Evolutionary conservation across 1,140 invertebrate species (phyloP), one percentile per base, ranked within the genome.

Genomic region (Pentalonia nigronervosa): DNA sequence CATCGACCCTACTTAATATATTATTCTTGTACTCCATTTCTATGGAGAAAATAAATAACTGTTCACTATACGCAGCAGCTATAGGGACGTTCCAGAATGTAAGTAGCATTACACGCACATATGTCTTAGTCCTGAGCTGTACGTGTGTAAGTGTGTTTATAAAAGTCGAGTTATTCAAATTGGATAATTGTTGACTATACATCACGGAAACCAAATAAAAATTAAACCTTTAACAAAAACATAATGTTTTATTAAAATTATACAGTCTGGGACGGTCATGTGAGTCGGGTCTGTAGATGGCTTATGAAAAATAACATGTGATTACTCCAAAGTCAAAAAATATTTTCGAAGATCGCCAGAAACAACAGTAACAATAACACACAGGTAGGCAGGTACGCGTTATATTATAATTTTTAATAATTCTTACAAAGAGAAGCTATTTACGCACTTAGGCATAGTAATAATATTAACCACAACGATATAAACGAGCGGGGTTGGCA

Each of bases 381-480:
- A 9, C 21, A 53, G 30, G n/a, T 89, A 89, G 17, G 30, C n/a
- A n/a, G n/a, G n/a, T n/a, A 30, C 34, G 25, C 41, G 14, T 56
- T 56, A 89, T 7, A 41, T 41, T 41, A 25, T 23, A 53, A 89
- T 89, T 89, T 53, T 76, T 76, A 76, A 34, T 36, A 89, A 36
- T 89, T 89, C 48, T 36, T 88, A 88, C 21, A 11, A 21, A 56
- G 60, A 20, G n/a, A 1, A 56, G 17, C 48, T 50, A 53, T 89
- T 89, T 89, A 89, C 87, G 56, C 56, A 56, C 56, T 56, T 89
- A 56, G 53, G 36, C 30, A 89, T 92, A 1, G 41, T 41, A 93
- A 93, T 93, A 93, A 56, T 86, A 93, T 86, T 86, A 93, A 93
- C 91, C 45, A 7, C 81, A 86, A 45, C 81, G 30, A 56, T 53